Base-by-base conservation (phyloP, 2,888 invertebrate species). In the Phytoseiulus persimilis region DNA sequence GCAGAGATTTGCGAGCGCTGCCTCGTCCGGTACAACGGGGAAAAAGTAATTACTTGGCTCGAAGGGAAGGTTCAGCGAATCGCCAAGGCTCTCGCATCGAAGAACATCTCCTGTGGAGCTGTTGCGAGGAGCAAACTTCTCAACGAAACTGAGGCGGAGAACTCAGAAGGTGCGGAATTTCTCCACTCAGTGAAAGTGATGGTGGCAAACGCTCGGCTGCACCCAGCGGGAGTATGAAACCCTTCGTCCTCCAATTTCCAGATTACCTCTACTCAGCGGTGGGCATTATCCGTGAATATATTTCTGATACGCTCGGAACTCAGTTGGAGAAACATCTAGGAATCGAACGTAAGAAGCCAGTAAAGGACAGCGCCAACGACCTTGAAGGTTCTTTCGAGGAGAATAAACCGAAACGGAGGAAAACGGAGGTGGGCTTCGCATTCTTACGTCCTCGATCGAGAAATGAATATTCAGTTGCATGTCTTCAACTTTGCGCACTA, bases 121-220 rank as follows among this genome's bases (percentile, higher is more conserved):
- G 33, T 87, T n/a, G 87, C 87, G 33, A 87, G 32, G 45, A 87
- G 87, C 87, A 87, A 87, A 23, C 1, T 87, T 1, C 87, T 87
- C 87, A 87, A 87, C 5, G 33, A 87, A 31, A 39, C 33, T 6
- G 18, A 87, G 0, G 0, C 32, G 5, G 87, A 87, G 31, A 87
- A 14, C 87, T n/a, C n/a, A 6, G 33, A 87, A 87, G 87, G 87
- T 87, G 45, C 2, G 31, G 14, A 6, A 31, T 83, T 83, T 83
- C 31, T 83, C 14, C n/a, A n/a, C n/a, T n/a, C n/a, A n/a, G n/a
- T n/a, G n/a, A n/a, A n/a, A n/a, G n/a, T n/a, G n/a, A n/a, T 83
- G 5, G n/a, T 83, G 83, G 3, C 39, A 39, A 9, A 6, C 9
- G 39, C 39, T 6, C 9, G 3, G 9, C 39, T 39, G 39, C 9